Evolutionary conservation across 2,113 vertebrate species (phyloP), one percentile per base, ranked within the genome.

Genomic region (Cervus canadensis): DNA sequence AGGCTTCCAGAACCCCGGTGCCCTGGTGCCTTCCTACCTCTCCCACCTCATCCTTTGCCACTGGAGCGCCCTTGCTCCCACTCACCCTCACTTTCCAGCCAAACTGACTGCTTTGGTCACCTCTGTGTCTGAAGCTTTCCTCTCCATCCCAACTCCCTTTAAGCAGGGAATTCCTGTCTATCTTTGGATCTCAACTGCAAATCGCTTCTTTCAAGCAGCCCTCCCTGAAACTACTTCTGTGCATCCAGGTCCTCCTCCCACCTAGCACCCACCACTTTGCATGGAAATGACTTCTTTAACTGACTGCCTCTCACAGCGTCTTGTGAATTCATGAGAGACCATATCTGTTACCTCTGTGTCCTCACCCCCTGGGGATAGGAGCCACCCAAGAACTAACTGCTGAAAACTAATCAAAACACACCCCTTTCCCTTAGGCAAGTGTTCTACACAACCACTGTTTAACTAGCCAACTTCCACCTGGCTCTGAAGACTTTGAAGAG

Each of bases 391-490:
- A 64, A 59, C n/a, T 10, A 60, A 64, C 59, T n/a, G 26, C 36
- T 91, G 48, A 95, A 93, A 96, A 89, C 15, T 3, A 67, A 96
- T 52, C 0, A 5, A 62, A 88, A 81, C 62, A 74, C 19, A 33
- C 71, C 45, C 67, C 84, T 45, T 91, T 97, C 45, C 85, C 89
- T 50, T 26, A 83, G 94, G 67, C 59, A 95, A 91, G 92, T 81
- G 87, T 85, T 95, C 88, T 25, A 13, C 89, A 96, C 91, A 96
- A 87, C 87, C 71, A 50, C 48, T 79, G 76, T 95, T 97, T 96
- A 86, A 96, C 94, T 92, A 97, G 86, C 91, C 96, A 21, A 86
- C 95, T 94, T 95, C 95, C 67, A 91, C 89, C 93, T 57, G 90
- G 93, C 84, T 87, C 84, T 30, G 48, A 95, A 74, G 95, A 56